A percentile compares a stretch with the other conserved stretches of the same genome.
These are phyloP conservation scores for Zootoca vivipara DNA, from an alignment of 2,113 vertebrate genomes.

Conservation along the genomic window DNA sequence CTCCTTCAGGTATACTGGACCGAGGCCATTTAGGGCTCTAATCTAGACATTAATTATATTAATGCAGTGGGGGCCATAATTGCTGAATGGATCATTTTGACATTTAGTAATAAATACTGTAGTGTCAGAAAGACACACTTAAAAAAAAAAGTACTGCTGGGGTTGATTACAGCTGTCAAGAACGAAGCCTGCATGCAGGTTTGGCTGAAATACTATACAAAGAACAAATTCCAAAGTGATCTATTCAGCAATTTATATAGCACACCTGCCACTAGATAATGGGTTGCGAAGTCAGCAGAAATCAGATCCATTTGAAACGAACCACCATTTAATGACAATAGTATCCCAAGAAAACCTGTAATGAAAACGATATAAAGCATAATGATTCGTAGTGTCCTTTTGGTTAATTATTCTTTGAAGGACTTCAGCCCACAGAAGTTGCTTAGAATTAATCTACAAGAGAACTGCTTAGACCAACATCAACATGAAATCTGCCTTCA, in stretches of 20 bases:
- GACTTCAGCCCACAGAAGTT: conserved; percentile 24
- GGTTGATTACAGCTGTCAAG: neutral
- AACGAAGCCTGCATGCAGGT: neutral
- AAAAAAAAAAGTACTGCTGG: neutral
- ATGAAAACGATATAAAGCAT: conserved; percentile 49
- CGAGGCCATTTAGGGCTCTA: too few species aligned
- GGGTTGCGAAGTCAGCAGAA: neutral
- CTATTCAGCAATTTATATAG: neutral
- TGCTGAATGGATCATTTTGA: neutral
- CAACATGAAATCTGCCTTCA: neutral
- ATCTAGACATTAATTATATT: neutral
- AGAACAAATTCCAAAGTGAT: neutral
- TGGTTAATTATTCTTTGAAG: conserved; percentile 53
- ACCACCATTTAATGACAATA: conserved; percentile 48
- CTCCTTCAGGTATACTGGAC: too few species aligned
- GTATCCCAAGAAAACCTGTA: conserved; percentile 24
- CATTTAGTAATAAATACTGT: neutral
- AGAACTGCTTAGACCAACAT: neutral
- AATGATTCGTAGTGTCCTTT: conserved; percentile 51
- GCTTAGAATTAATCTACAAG: neutral
- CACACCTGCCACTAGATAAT: neutral
- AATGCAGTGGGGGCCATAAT: neutral
- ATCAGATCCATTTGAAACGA: neutral
- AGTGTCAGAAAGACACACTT: neutral
- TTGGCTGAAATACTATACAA: neutral